Percentiles rank a stretch among this genome's conserved stretches.
These are phyloP conservation scores for Chromobotia macracanthus DNA, from an alignment of 2,797 vertebrate genomes.

Conservation along the genomic window DNA sequence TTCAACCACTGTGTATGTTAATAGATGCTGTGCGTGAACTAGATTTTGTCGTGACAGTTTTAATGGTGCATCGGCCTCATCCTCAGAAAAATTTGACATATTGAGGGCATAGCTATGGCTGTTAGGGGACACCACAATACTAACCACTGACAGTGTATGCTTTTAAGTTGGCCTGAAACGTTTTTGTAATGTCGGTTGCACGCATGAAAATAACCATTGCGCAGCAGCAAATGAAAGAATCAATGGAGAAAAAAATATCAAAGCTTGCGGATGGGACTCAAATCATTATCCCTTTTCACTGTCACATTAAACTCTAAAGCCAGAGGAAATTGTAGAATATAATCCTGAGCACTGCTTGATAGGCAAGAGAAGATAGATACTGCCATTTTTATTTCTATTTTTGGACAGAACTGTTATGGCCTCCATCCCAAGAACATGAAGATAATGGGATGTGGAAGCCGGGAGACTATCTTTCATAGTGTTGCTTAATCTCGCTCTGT, in stretches of 20 bases:
- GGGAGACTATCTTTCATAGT: slow-evolving; percentile 39
- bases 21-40: slow-evolving; percentile 35
- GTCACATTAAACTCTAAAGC: slow-evolving; percentile 45
- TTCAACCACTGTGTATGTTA: background rate
- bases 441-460: slow-evolving; percentile 52
- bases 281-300: slow-evolving; percentile 39
- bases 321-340: slow-evolving; percentile 50
- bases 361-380: slow-evolving; percentile 60
- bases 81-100: slow-evolving; percentile 44
- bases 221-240: background rate
- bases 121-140: slow-evolving; percentile 26
- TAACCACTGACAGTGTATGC: slow-evolving; percentile 29
- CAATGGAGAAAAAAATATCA: slow-evolving; percentile 7
- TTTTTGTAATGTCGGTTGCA: slow-evolving; percentile 29
- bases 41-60: slow-evolving; percentile 30
- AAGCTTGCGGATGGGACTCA: slow-evolving; percentile 7
- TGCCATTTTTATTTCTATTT: slow-evolving; percentile 55
- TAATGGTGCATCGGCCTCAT: slow-evolving; percentile 33
- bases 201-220: slow-evolving; percentile 6
- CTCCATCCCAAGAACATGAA: slow-evolving; percentile 50
- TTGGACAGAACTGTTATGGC: slow-evolving; percentile 41
- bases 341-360: slow-evolving; percentile 52
- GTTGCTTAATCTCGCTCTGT: slow-evolving; percentile 25
- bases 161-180: slow-evolving; percentile 2
- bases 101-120: slow-evolving; percentile 39